phyloP scores from a whole-genome alignment of 2,113 vertebrate species.

The Onychorhynchus coronatus region DNA sequence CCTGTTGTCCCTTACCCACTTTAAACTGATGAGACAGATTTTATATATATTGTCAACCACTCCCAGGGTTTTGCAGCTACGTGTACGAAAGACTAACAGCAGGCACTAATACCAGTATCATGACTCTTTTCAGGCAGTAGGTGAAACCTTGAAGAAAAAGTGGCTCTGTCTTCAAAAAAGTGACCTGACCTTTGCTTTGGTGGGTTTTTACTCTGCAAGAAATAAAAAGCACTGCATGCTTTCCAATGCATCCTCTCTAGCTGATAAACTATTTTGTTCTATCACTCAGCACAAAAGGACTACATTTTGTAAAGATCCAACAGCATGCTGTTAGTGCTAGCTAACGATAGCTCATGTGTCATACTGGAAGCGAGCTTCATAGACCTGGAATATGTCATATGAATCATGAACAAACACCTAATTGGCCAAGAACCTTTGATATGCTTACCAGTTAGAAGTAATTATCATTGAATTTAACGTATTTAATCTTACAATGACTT shows the following conservation, averaged over 20 bases:
- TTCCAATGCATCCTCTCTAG: conserved; percentile 74
- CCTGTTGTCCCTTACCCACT: background rate
- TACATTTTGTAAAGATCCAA: conserved; percentile 60
- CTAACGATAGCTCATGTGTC: conserved; percentile 55
- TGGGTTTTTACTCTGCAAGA: conserved; percentile 82
- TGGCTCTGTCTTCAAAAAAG: conserved; percentile 87
- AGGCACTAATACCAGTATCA: conserved; percentile 78
- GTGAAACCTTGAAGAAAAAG: conserved; percentile 88
- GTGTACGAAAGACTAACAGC: conserved; percentile 22
- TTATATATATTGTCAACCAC: background rate
- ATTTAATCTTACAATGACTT: conserved; percentile 44
- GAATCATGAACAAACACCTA: conserved; percentile 37
- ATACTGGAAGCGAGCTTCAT: conserved; percentile 47
- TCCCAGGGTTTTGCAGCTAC: conserved; percentile 44
- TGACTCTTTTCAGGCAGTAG: conserved; percentile 87
- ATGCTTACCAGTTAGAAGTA: conserved; percentile 66
- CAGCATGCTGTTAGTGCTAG: conserved; percentile 75
- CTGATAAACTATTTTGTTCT: conserved; percentile 72
- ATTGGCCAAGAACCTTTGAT: conserved; percentile 69
- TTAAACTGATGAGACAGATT: background rate
- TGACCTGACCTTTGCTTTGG: conserved; percentile 86
- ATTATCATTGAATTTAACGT: conserved; percentile 43
- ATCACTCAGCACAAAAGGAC: conserved; percentile 76
- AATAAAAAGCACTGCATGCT: conserved; percentile 82
- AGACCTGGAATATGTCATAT: conserved; percentile 66